A percentile compares a stretch with the other conserved stretches of the same genome.
Conservation (phyloP, 1,140 invertebrate genomes). For the Apocrypta bakeri region DNA sequence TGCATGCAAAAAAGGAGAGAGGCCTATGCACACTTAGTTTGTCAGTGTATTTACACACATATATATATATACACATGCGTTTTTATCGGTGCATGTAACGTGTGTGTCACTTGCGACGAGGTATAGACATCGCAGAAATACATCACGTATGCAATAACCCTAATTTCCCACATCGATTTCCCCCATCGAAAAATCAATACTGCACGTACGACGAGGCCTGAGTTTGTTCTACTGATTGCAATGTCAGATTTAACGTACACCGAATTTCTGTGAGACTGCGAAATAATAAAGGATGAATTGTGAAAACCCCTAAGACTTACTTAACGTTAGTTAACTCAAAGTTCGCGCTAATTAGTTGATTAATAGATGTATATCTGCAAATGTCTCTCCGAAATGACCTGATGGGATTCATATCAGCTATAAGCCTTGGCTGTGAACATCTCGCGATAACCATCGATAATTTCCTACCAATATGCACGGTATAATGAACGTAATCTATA, state of each 20-base stretch:
- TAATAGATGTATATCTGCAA: constrained; percentile 3
- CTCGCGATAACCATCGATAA: constrained; percentile 1
- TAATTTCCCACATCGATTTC: constrained; percentile 37
- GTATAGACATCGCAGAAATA: neutral
- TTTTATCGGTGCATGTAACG: too few species aligned
- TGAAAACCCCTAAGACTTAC: too few species aligned
- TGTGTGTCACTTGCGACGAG: neutral
- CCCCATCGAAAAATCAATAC: constrained; percentile 33
- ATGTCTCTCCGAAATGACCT: neutral
- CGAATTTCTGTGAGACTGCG: neutral
- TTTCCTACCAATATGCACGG: neutral
- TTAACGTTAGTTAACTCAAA: too few species aligned
- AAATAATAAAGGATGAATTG: too few species aligned
- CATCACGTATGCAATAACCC: constrained; percentile 21
- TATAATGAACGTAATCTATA: neutral
- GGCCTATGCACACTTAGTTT: too few species aligned
- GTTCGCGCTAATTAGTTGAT: constrained; percentile 13
- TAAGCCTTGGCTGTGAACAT: neutral
- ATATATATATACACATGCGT: too few species aligned
- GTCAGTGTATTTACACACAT: too few species aligned
- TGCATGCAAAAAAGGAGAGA: neutral
- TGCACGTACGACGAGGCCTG: neutral
- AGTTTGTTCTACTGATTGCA: neutral
- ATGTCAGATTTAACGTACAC: neutral
- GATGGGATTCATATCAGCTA: neutral